Evolutionary conservation across 2,797 vertebrate genomes (phyloP).

Genomic region (Aselliscus stoliczkanus): DNA sequence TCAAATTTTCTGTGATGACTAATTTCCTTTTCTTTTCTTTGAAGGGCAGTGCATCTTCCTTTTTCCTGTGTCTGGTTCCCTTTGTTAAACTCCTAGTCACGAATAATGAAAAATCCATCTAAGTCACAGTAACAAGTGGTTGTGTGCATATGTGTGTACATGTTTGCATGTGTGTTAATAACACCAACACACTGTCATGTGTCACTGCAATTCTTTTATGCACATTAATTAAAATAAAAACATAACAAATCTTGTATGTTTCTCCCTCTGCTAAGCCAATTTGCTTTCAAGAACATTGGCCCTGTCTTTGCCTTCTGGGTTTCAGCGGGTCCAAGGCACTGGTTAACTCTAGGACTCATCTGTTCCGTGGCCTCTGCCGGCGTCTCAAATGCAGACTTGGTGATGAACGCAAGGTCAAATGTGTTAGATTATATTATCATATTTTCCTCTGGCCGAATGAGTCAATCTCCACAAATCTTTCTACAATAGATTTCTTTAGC

Average conservation of each 20-base stretch:
- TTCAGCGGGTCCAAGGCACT: background rate
- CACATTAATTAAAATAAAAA: background rate
- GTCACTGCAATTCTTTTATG: background rate
- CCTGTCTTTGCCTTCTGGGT: background rate
- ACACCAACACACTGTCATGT: background rate
- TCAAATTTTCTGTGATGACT: background rate
- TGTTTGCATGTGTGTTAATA: background rate
- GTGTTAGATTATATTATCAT: background rate
- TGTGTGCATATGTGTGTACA: background rate
- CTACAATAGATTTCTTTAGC: background rate
- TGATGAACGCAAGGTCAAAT: background rate
- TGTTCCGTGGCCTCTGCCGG: background rate
- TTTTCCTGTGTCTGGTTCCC: background rate
- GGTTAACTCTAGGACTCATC: background rate
- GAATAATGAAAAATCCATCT: background rate
- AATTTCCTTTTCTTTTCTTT: slow-evolving; percentile 26
- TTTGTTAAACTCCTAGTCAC: background rate
- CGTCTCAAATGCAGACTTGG: background rate
- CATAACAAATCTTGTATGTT: background rate
- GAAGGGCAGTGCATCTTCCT: background rate
- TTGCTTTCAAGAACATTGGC: background rate
- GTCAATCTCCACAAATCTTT: background rate
- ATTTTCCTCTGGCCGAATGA: background rate
- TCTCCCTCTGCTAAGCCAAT: background rate
- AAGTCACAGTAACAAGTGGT: background rate